Conservation (phyloP, 2,113 vertebrate species). For the Nycticryphes semicollaris region DNA sequence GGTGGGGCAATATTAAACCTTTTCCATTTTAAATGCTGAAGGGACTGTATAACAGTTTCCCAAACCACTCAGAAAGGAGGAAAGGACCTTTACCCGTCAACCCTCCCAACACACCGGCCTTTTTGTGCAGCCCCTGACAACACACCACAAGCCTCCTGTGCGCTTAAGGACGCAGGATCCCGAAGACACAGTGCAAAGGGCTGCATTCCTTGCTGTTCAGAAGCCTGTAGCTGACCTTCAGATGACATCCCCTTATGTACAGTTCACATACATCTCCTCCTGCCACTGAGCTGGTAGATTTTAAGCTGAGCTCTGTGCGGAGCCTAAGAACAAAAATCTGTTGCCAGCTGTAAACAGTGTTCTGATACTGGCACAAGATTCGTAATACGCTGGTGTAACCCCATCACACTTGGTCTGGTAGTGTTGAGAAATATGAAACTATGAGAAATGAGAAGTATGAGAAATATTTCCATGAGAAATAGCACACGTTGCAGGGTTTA, state of each 20-base stretch:
- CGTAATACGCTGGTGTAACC: not conserved
- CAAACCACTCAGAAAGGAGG: not conserved
- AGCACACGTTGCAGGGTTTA: not conserved
- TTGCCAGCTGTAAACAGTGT: not conserved
- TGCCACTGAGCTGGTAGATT: not conserved
- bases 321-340: not conserved
- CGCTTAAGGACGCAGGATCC: not conserved
- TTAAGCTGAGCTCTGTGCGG: not conserved
- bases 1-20: not conserved
- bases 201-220: too few species aligned
- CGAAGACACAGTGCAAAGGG: not conserved
- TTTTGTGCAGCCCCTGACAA: not conserved
- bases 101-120: not conserved
- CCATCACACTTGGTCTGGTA: not conserved
- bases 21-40: not conserved
- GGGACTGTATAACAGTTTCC: not conserved
- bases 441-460: not conserved
- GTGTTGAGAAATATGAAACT: not conserved
- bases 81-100: not conserved
- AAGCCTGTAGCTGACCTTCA: not conserved
- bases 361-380: not conserved
- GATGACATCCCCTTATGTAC: not conserved
- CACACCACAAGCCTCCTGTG: accelerated
- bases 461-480: not conserved
- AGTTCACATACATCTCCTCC: not conserved